Conservation (phyloP, 2,888 invertebrate genomes). For the Orthosia incerta region DNA sequence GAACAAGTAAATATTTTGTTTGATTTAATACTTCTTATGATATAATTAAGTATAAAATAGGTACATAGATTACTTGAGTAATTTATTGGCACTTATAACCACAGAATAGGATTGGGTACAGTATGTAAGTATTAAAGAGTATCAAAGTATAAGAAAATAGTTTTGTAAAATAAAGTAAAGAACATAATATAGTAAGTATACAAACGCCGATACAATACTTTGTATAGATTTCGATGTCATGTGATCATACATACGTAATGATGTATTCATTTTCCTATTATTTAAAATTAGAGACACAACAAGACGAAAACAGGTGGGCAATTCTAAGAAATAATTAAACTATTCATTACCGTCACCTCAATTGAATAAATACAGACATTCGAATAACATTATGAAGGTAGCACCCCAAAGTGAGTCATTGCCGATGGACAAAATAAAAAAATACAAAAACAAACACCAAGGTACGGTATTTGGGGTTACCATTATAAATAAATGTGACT, state of each 20-base stretch:
- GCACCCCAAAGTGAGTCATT: conserved; percentile 22
- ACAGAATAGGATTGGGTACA: conserved; percentile 54
- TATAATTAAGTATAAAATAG: conserved; percentile 54
- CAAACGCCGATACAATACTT: conserved; percentile 60
- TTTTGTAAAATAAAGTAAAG: conserved; percentile 49
- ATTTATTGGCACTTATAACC: conserved; percentile 69
- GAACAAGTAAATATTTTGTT: conserved; percentile 57
- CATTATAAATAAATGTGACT: conserved; percentile 15
- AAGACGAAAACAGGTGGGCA: conserved; percentile 55
- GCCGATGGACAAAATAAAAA: conserved; percentile 28
- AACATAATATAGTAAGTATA: conserved; percentile 37
- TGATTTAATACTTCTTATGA: conserved; percentile 58
- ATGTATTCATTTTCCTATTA: conserved; percentile 36
- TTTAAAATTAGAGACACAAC: conserved; percentile 45
- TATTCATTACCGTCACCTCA: conserved; percentile 53
- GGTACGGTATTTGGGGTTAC: conserved; percentile 24
- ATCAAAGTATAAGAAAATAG: conserved; percentile 56
- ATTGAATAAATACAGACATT: conserved; percentile 40
- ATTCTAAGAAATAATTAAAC: conserved; percentile 54
- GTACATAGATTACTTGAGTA: conserved; percentile 55
- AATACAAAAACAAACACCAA: conserved; percentile 26
- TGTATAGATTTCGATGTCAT: conserved; percentile 64
- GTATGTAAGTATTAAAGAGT: conserved; percentile 44
- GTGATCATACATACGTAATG: conserved; percentile 52
- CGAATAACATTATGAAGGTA: conserved; percentile 18